phyloP scores from a whole-genome alignment of 2,888 invertebrate genomes.

The Itoplectis maculator region DNA sequence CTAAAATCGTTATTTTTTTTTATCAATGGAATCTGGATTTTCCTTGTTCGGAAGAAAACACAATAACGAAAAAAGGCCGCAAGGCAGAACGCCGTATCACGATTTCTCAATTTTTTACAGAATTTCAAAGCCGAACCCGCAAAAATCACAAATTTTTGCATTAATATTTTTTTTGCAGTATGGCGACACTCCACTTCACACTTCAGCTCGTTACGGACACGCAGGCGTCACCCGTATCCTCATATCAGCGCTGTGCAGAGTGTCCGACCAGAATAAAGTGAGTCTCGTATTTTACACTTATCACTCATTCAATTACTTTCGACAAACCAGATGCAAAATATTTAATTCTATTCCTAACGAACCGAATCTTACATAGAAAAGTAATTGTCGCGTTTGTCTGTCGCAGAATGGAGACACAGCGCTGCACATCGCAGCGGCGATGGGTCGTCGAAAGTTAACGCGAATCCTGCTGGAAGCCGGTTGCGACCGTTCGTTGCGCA shows the following conservation, averaged over 20 bases:
- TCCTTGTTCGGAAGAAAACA: no score
- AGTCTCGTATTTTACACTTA: no score
- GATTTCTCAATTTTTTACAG: no score
- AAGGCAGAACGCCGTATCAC: no score
- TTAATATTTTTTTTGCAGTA: constrained; percentile 87
- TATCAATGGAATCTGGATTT: no score
- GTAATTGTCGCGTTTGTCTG: background rate
- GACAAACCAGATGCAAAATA: background rate
- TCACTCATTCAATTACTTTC: no score
- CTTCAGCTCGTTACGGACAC: constrained; percentile 97
- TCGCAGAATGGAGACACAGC: constrained; percentile 95
- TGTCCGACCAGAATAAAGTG: constrained; percentile 95
- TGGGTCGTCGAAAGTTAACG: constrained; percentile 96
- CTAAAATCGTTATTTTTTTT: no score
- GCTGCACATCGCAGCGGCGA: constrained; percentile 96
- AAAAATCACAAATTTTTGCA: no score
- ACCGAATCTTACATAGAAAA: background rate
- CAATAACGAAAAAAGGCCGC: no score
- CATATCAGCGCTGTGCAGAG: constrained; percentile 94
- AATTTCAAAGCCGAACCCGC: background rate
- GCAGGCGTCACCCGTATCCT: constrained; percentile 97
- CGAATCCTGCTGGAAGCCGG: constrained; percentile 95
- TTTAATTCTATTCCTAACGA: background rate
- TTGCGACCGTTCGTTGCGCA: constrained; percentile 89
- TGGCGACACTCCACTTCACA: constrained; percentile 97